Evolutionary conservation across 2,888 invertebrate genomes (phyloP), one percentile per base, ranked within the genome.

Genomic region (Drosophila recens): DNA sequence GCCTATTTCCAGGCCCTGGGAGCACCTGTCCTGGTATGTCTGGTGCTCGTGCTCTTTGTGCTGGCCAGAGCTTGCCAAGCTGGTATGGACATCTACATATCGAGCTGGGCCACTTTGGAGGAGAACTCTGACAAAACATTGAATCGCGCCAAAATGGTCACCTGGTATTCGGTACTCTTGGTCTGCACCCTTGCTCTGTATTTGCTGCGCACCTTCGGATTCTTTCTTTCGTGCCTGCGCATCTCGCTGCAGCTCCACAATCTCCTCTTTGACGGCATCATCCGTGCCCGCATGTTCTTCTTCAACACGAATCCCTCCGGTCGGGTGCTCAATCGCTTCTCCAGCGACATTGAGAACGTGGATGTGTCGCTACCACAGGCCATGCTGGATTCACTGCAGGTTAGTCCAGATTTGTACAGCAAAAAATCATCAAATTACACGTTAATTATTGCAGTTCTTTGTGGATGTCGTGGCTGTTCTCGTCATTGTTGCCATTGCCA

Each of bases 191-290:
- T 92, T 45, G 67, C 89, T 93, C 34, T 95, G 93, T 90, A 93
- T 94, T 40, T 95, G 94, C 87, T 94, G 93, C 4, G 92, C 85
- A 6, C 95, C 4, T 94, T 94, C 46, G 93, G 94, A 0, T 96
- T 96, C 92, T 96, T 96, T 90, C 93, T 93, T 68, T 93, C 96
- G 64, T 97, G 97, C 77, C 95, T 97, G 89, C 93, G 93, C n/a
- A 95, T 97, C 0, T 97, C 97, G 0, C 93, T 94, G 17, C 94
- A 93, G 3, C 93, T 98, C 0, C 98, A 98, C 90, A 95, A 96
- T 83, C 93, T 91, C 4, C 96, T 98, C 94, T 97, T 98, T 89
- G 94, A 95, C 56, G 94, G 95, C 0, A 94, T 97, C 0, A 94
- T 96, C 0, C 93, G 94, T 67, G 95, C 96, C 0, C 95, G 95